Base-by-base conservation (phyloP, 2,113 vertebrate genomes). In the Leptobrachium leishanense region DNA sequence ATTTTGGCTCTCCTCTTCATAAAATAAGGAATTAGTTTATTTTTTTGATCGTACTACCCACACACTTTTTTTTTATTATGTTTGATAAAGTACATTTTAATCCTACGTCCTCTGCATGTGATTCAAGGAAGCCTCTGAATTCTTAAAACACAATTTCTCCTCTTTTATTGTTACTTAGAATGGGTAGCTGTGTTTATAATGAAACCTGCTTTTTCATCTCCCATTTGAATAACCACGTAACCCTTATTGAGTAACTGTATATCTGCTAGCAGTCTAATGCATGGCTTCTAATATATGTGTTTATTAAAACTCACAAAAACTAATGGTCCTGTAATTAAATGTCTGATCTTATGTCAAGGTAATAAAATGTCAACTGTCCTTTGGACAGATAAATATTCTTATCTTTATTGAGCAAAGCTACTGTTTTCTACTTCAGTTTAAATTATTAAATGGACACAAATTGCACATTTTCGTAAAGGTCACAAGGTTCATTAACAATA, bases 401-500 rank as follows among this genome's bases (percentile, higher is more conserved):
- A 86, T 88, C 82, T 85, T 88, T 86, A 86, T 89, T 86, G 85
- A 89, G 78, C 53, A 75, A 88, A 88, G 84, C 86, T 84, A 87
- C 87, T 86, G 84, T 89, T 90, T 92, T 89, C 85, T 89, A 87
- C 85, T 43, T 72, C 85, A 85, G 82, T 87, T 88, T 95, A 89
- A 94, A 94, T 95, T 94, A 94, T 95, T 95, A 92, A 95, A 92
- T 88, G 88, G 88, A 85, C 81, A 84, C 86, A 90, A 91, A 90
- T 91, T 91, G 54, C 89, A 85, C 88, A 84, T 90, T 93, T 93
- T 91, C 88, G 85, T 88, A 90, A 94, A 92, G 93, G 93, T 94
- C 92, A 92, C 83, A 86, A 89, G 92, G 91, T 91, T 93, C 90
- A 90, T 92, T 92, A 92, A 88, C 88, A 88, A 87, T 91, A 87